These are phyloP conservation scores for Calephelis virginiensis DNA, from an alignment of 1,140 invertebrate genomes.

Conservation along the genomic window DNA sequence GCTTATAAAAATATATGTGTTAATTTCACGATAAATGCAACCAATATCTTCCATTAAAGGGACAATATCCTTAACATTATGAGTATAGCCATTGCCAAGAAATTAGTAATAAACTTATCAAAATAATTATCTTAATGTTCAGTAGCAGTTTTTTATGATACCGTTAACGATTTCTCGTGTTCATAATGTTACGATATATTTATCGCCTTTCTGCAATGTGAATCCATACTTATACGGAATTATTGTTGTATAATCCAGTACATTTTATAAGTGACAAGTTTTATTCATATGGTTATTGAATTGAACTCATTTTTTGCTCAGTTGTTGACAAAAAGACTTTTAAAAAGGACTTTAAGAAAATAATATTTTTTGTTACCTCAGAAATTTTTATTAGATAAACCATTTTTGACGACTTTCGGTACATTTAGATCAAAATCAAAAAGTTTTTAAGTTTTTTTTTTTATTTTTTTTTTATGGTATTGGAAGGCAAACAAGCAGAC, in stretches of 20 bases:
- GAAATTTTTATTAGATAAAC: too few species aligned
- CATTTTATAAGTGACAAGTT: background rate
- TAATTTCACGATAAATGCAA: background rate
- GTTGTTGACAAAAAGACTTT: too few species aligned
- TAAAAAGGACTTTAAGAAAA: too few species aligned
- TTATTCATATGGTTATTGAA: too few species aligned
- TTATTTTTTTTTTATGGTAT: too few species aligned
- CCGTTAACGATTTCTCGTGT: slow-evolving; percentile 18
- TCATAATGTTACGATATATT: slow-evolving; percentile 24
- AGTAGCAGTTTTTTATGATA: slow-evolving; percentile 17
- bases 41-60: background rate
- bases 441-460: too few species aligned
- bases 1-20: too few species aligned
- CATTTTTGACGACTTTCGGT: too few species aligned
- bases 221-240: slow-evolving; percentile 16
- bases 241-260: slow-evolving; percentile 5
- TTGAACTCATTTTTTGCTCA: too few species aligned
- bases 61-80: background rate
- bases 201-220: background rate
- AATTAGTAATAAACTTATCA: slow-evolving; percentile 12
- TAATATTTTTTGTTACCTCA: too few species aligned
- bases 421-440: too few species aligned
- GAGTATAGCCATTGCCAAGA: background rate
- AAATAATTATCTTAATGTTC: slow-evolving; percentile 6
- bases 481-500: too few species aligned